These are phyloP conservation scores for Porites lutea DNA, from an alignment of 64 coral and sea anemone species.

Conservation along the genomic window DNA sequence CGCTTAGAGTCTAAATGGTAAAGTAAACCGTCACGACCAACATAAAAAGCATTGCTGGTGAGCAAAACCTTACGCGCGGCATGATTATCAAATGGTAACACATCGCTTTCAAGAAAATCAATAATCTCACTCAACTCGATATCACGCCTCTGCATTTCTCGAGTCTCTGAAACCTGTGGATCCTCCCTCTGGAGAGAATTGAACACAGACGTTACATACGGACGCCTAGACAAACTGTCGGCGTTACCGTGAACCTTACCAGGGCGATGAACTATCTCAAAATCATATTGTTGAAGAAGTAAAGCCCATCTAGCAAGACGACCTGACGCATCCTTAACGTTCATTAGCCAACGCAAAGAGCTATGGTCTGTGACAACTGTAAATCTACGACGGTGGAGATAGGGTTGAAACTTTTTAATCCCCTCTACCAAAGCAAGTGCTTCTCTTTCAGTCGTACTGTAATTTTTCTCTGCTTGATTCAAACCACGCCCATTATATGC, in stretches of 20 bases:
- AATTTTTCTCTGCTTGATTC: conserved; percentile 28
- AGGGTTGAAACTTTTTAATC: neutral
- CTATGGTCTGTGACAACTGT: conserved; percentile 16
- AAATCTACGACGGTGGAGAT: neutral
- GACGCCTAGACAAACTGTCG: conserved; percentile 12
- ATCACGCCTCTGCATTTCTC: too few species aligned
- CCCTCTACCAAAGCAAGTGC: neutral
- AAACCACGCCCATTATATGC: neutral
- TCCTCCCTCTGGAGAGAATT: neutral
- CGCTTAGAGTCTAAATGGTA: too few species aligned
- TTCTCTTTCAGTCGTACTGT: conserved; percentile 42
- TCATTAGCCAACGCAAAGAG: conserved; percentile 24
- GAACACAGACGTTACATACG: neutral
- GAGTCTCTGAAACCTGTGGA: neutral
- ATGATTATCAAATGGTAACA: too few species aligned
- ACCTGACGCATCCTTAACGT: conserved; percentile 8
- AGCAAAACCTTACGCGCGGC: too few species aligned
- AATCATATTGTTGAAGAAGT: conserved; percentile 20
- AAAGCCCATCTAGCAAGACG: conserved; percentile 13
- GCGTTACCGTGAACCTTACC: conserved; percentile 4
- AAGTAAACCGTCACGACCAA: too few species aligned
- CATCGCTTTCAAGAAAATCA: too few species aligned
- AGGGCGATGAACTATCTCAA: conserved; percentile 17
- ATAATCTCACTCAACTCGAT: too few species aligned
- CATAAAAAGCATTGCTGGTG: too few species aligned